phyloP scores from a whole-genome alignment of 2,888 invertebrate species.

The Drosophila infuscata region DNA sequence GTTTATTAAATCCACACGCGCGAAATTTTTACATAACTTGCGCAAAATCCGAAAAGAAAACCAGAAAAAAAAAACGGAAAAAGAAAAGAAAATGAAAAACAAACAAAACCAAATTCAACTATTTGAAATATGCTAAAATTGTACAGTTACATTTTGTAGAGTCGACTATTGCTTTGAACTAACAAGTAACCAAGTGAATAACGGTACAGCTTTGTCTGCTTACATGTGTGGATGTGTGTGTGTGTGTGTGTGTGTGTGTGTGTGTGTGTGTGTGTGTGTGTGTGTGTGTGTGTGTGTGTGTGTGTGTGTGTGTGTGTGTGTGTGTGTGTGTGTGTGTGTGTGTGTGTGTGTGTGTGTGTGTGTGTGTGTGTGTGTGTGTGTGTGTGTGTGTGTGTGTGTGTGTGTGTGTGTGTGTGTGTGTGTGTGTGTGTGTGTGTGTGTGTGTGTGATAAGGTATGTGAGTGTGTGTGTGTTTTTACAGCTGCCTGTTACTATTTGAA shows the following conservation, averaged over 20 bases:
- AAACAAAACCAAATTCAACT: constrained; percentile 15
- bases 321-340: constrained; percentile 3
- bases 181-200: constrained; percentile 20
- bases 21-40: constrained; percentile 9
- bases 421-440: constrained; percentile 4
- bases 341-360: constrained; percentile 1
- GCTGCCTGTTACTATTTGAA: constrained; percentile 28
- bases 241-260: constrained; percentile 7
- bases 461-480: constrained; percentile 9
- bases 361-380: constrained; percentile 7
- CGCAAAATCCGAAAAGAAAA: constrained; percentile 2
- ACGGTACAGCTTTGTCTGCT: constrained; percentile 20
- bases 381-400: constrained; percentile 5
- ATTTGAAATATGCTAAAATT: constrained; percentile 35
- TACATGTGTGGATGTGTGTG: constrained; percentile 6
- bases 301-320: constrained; percentile 8
- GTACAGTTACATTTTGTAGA: constrained; percentile 15
- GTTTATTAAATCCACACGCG: constrained; percentile 31
- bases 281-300: background rate
- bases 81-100: background rate
- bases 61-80: background rate
- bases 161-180: constrained; percentile 19
- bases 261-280: constrained; percentile 2
- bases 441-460: background rate
- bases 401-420: constrained; percentile 12